Base-by-base conservation (phyloP, 2,888 invertebrate genomes). In the Drosophila pegasa region DNA sequence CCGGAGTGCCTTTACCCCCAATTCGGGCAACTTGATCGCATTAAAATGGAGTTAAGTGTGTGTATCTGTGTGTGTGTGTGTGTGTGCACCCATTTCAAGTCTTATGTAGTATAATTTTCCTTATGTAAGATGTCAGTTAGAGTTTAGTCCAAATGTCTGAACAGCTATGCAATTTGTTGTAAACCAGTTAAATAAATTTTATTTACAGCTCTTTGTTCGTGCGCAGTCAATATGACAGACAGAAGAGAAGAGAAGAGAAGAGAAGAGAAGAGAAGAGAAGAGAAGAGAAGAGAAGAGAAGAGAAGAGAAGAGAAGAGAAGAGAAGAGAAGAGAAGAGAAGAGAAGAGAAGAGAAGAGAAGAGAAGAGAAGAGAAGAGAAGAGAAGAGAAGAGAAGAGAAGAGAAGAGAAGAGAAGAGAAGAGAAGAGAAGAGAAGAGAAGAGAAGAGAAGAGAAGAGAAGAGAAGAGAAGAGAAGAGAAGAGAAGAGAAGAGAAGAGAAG, bases 81-180 rank as follows among this genome's bases (percentile, higher is more conserved):
- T 59, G 57, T 58, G 37, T 61, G 48, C 43, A 38, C 56, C 59
- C 56, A 56, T 63, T 60, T 52, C 35, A 41, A 20, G 48, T 50
- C 50, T 45, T 58, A 45, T 57, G 22, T 58, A 59, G 59, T 82
- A 67, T 78, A 71, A 82, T 82, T 54, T 63, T 50, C 71, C 76
- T 86, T 86, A 72, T 82, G 87, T 83, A 86, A 80, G 87, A 69
- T 83, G 80, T 68, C 77, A 66, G 88, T 71, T 83, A 60, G 75
- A 83, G 73, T 80, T 88, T 71, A 68, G 67, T 71, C 61, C 45
- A 54, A 71, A 61, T 63, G 70, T 62, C 71, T 67, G 50, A 43
- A 56, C 54, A 61, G 56, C 56, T 68, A 45, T 83, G 68, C 88
- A 88, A 88, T 87, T 88, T 88, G 87, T 82, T 86, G 66, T 62